Percentiles rank a stretch among this genome's conserved stretches.
Conservation (phyloP, 2,888 invertebrate species). For the Apotomis betuletana region DNA sequence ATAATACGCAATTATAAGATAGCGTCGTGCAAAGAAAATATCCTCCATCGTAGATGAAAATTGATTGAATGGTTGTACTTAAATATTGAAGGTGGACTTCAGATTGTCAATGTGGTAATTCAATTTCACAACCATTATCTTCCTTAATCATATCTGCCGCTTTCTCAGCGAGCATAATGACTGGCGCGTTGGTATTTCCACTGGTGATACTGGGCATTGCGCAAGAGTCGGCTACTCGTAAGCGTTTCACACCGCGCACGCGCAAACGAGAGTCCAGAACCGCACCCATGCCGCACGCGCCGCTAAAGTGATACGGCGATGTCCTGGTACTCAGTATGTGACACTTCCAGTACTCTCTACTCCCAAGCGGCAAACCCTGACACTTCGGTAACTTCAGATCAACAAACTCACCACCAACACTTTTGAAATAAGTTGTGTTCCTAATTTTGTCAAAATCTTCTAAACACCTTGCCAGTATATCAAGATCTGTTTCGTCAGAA, state of each 20-base stretch:
- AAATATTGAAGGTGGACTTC: no score
- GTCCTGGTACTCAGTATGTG: constrained; percentile 85
- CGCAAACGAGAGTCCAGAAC: constrained; percentile 85
- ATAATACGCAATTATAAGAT: no score
- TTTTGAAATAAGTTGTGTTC: constrained; percentile 65
- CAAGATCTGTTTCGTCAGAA: constrained; percentile 75
- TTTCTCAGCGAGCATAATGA: constrained; percentile 46
- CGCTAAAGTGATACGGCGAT: constrained; percentile 87
- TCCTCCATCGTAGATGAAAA: no score
- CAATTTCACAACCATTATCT: constrained; percentile 43
- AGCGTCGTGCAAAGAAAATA: no score
- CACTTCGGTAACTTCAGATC: constrained; percentile 47
- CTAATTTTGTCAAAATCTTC: constrained; percentile 59
- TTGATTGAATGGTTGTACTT: no score
- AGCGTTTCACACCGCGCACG: constrained; percentile 47
- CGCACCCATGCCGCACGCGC: constrained; percentile 89
- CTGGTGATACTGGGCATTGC: constrained; percentile 79
- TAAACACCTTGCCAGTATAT: constrained; percentile 64
- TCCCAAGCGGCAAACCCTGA: constrained; percentile 51
- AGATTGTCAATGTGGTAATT: background rate
- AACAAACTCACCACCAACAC: constrained; percentile 49
- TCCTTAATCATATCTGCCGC: no score
- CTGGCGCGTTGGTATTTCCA: constrained; percentile 82
- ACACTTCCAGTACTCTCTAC: constrained; percentile 87
- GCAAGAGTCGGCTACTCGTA: constrained; percentile 56